These are phyloP conservation scores for Parotocinclus haroldoi DNA, from an alignment of 2,797 vertebrate genomes.

Conservation along the genomic window DNA sequence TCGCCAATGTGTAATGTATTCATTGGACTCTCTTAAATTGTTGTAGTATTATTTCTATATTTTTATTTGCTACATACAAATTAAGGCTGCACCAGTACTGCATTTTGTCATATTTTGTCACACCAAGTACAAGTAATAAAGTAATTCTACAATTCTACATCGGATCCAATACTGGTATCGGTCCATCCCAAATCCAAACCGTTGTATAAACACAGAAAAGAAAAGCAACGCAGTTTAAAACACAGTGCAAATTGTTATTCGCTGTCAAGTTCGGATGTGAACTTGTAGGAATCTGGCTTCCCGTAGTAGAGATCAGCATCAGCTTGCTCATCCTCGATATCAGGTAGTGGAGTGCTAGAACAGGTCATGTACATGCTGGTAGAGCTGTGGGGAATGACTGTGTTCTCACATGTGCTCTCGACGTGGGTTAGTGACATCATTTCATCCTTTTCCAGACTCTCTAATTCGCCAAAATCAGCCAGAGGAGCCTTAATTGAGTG, in stretches of 20 bases:
- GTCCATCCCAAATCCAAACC: too few relatives aligned
- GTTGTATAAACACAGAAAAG: too few relatives aligned
- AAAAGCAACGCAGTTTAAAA: not conserved
- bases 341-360: conserved; percentile 30
- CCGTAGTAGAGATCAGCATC: conserved; percentile 46
- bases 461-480: conserved; percentile 39
- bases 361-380: conserved; percentile 59
- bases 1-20: too few relatives aligned
- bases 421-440: conserved; percentile 5
- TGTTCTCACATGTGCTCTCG: conserved; percentile 24
- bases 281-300: conserved; percentile 36
- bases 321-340: not conserved
- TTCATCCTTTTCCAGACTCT: conserved; percentile 33
- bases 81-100: too few relatives aligned
- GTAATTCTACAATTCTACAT: too few relatives aligned
- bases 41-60: too few relatives aligned
- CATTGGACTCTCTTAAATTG: too few relatives aligned
- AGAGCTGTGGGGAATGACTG: conserved; percentile 53
- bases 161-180: too few relatives aligned
- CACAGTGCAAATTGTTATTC: conserved; percentile 11
- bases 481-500: conserved; percentile 38
- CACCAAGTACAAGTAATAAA: too few relatives aligned
- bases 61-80: not conserved
- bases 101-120: too few relatives aligned
- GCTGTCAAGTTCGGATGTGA: conserved; percentile 44